Evolutionary conservation across 2,888 invertebrate genomes (phyloP), one percentile per base, ranked within the genome.

Genomic region (Phortica magna): DNA sequence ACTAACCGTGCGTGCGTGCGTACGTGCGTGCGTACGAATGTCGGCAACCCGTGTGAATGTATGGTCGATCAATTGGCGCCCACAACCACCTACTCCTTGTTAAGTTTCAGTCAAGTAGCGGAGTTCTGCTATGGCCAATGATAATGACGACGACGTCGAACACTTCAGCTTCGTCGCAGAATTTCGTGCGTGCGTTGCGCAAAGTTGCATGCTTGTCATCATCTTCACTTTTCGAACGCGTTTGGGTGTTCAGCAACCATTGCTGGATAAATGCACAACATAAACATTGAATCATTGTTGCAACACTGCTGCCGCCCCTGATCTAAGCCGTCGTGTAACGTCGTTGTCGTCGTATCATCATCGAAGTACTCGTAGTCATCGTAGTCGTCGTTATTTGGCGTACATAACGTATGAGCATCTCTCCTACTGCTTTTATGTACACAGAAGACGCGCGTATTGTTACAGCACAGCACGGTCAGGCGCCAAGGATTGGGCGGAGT

Each of bases 201-300:
- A 53, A 70, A 17, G 7, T 53, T 0, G 22, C 19, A 12, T 31
- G 5, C 5, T 4, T 39, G 41, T 4, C 65, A 12, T 14, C 3
- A 6, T 14, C 9, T 31, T 12, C 81, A 80, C 78, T 83, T 77
- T 73, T 64, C 74, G 43, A 68, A 57, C 65, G n/a, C 43, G 22
- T 73, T 70, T 31, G 78, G 65, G 78, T 64, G 77, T 31, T 31
- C 31, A 31, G 31, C 31, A 31, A 31, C n/a, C n/a, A n/a, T n/a
- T n/a, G n/a, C n/a, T n/a, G n/a, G n/a, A n/a, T 75, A 43, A 39
- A 64, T 39, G 22, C 64, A 64, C 53, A 70, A 31, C 17, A 70
- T 53, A 70, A 70, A 70, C 31, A 31, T 48, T 10, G 70, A n/a
- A n/a, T 53, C 10, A 43, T 43, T 10, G 65, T 65, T 65, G 65